Evolutionary conservation across 2,113 vertebrate species (phyloP), one percentile per base, ranked within the genome.

Genomic region (Campylomormyrus tamandua): DNA sequence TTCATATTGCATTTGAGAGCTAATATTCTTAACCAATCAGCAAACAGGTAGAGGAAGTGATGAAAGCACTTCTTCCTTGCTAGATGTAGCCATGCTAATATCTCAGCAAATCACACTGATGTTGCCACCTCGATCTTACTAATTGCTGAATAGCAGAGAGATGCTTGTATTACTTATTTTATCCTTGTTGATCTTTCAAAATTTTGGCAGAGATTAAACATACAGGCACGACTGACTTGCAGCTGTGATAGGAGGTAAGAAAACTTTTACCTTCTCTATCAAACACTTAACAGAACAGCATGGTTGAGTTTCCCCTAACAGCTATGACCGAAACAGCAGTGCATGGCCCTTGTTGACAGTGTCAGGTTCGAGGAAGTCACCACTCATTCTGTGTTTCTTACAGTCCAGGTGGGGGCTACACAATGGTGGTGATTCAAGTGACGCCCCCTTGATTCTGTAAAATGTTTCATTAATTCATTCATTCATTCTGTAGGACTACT

Each of bases 1-100:
- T 94, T 92, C 93, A 96, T 92, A 92, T 92, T 95, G 95, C 87
- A 91, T 89, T 92, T 49, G 93, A 95, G 88, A 91, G 92, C 91
- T 94, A 92, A 66, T 35, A 80, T 62, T 88, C 92, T 95, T 93
- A 83, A 70, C 45, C 74, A 84, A 91, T 35, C 48, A 89, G 70
- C 89, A 62, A 74, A 49, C 2, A 88, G 86, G 24, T 45, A 80
- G 39, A 50, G 89, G 31, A 56, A 87, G 93, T 94, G 95, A 94
- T 94, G 93, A 94, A 70, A 91, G 93, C 93, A 90, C 53, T 89
- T 92, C 90, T 91, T 89, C 94, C 93, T 92, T 94, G 94, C 2
- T 70, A 62, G 11, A n/a, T 46, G 35, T 13, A 83, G 77, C 77
- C 74, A 45, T 45, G 77, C 89, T 56, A 35, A 88, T 48, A 50